phyloP scores from a whole-genome alignment of 2,888 invertebrate species.

The Heteromyza rotundicornis region DNA sequence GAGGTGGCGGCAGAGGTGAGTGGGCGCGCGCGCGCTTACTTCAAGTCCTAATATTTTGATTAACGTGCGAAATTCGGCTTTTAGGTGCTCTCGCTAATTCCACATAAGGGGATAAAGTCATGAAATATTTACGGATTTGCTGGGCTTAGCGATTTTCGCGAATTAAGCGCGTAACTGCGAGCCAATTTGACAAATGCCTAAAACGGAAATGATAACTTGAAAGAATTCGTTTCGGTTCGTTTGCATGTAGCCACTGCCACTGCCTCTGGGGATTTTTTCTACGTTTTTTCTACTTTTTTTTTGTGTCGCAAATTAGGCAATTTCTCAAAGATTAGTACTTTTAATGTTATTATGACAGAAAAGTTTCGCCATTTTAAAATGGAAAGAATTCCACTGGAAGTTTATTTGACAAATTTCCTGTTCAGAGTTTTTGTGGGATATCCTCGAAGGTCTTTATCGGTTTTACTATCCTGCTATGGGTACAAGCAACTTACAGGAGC shows the following conservation, averaged over 20 bases:
- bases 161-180: conserved; percentile 38
- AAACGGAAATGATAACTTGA: conserved; percentile 18
- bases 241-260: too few species aligned
- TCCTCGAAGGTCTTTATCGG: too few species aligned
- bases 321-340: conserved; percentile 27
- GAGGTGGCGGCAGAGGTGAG: not conserved
- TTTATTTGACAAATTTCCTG: too few species aligned
- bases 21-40: too few species aligned
- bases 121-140: conserved; percentile 56
- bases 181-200: conserved; percentile 32
- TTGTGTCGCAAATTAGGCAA: conserved; percentile 21
- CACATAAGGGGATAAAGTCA: conserved; percentile 54
- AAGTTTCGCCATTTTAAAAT: too few species aligned
- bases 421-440: too few species aligned
- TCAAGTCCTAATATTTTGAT: conserved; percentile 56
- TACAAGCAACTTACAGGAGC: too few species aligned
- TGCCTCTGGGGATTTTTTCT: conserved; percentile 3
- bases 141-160: conserved; percentile 39
- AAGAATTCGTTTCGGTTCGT: not conserved
- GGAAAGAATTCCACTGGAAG: too few species aligned
- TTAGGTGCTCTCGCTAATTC: conserved; percentile 43
- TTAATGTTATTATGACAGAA: conserved; percentile 20
- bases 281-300: too few species aligned
- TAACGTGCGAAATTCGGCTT: conserved; percentile 47
- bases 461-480: too few species aligned